These are phyloP conservation scores for Copidosoma floridanum DNA, from an alignment of 1,140 invertebrate genomes.

Conservation along the genomic window DNA sequence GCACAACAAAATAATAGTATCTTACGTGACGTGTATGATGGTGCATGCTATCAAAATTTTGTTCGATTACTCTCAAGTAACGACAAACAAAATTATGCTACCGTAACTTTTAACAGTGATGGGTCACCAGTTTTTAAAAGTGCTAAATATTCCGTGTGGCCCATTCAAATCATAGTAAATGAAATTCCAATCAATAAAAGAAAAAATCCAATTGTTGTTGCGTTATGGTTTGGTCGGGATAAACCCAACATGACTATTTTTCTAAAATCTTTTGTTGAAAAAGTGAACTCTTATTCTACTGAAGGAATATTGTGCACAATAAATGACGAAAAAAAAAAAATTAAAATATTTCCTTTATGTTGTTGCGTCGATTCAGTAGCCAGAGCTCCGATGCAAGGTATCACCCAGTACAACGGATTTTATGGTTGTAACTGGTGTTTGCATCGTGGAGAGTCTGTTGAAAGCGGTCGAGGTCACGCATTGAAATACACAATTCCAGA, in stretches of 20 bases:
- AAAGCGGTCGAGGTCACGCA: not conserved
- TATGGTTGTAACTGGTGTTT: constrained; percentile 9
- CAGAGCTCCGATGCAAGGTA: constrained; percentile 12
- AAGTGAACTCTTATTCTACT: constrained; percentile 6
- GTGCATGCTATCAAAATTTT: constrained; percentile 2
- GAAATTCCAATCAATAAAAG: constrained; percentile 24
- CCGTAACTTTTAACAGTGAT: constrained; percentile 28
- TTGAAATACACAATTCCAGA: not conserved
- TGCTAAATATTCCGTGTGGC: constrained; percentile 25
- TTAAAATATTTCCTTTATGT: not conserved
- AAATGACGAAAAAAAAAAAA: not conserved
- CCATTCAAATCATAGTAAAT: constrained; percentile 28
- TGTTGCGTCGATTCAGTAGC: constrained; percentile 6
- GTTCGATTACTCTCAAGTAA: not conserved
- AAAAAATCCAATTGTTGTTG: constrained; percentile 4
- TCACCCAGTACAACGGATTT: constrained; percentile 7
- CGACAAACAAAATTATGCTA: constrained; percentile 8
- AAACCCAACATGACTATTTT: constrained; percentile 27
- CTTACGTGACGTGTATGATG: constrained; percentile 13
- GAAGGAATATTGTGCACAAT: constrained; percentile 7
- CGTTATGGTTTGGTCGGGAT: constrained; percentile 21
- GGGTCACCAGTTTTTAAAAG: constrained; percentile 22
- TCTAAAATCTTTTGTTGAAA: constrained; percentile 10
- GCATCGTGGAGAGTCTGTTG: not conserved
- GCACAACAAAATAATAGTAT: not conserved